These are phyloP conservation scores for Natrix natrix DNA, from an alignment of 2,797 vertebrate species.

Conservation along the genomic window DNA sequence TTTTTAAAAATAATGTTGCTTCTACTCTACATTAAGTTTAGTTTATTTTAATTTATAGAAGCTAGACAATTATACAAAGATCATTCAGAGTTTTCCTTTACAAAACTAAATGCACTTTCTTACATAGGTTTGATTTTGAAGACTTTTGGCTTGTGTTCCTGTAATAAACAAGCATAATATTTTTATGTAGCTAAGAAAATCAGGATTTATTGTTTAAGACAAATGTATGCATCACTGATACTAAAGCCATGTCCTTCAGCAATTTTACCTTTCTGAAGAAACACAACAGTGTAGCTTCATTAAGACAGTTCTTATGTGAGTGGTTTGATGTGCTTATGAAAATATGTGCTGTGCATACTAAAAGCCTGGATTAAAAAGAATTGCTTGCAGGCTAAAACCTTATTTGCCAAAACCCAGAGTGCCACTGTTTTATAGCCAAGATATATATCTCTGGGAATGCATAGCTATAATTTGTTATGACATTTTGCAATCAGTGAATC, in stretches of 20 bases:
- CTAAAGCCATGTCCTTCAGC: neutral
- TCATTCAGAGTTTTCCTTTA: neutral
- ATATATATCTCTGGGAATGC: neutral
- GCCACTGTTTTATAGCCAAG: slow-evolving; percentile 10
- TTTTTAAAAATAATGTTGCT: neutral
- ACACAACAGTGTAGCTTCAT: neutral
- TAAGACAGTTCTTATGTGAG: neutral
- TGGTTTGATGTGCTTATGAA: neutral
- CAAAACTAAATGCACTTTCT: slow-evolving; percentile 49
- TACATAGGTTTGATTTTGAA: slow-evolving; percentile 46
- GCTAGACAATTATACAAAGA: neutral
- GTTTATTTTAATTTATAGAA: neutral
- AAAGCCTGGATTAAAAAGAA: neutral
- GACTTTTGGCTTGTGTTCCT: slow-evolving; percentile 24
- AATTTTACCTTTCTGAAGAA: neutral
- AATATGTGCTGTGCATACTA: neutral
- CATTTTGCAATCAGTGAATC: neutral
- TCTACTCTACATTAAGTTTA: neutral
- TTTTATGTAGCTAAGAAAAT: slow-evolving; percentile 2
- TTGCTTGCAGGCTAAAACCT: neutral
- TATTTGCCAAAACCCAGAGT: neutral
- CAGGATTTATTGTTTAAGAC: neutral
- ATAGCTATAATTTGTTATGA: neutral
- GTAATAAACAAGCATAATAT: slow-evolving; percentile 17
- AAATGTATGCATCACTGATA: neutral